phyloP scores from a whole-genome alignment of 2,888 invertebrate species.

The Napeogenes sylphis region DNA sequence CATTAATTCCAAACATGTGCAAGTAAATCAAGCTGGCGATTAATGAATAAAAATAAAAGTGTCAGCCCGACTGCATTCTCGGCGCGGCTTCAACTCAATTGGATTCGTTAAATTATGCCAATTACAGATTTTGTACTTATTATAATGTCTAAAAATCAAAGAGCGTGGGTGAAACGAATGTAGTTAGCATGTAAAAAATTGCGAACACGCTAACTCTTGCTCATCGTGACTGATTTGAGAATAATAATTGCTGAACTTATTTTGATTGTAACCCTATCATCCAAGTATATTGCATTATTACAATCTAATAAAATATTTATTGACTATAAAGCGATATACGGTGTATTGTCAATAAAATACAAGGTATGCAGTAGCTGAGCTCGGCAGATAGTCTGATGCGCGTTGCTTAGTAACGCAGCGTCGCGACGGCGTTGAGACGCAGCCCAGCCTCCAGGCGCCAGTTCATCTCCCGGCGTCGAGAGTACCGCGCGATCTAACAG shows the following conservation, averaged over 20 bases:
- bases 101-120: conserved; percentile 25
- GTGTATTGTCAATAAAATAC: not conserved
- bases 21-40: conserved; percentile 18
- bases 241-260: no score
- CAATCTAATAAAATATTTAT: no score
- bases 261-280: no score
- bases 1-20: conserved; percentile 10
- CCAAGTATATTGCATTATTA: no score
- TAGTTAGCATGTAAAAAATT: conserved; percentile 12
- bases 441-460: conserved; percentile 58
- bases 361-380: not conserved
- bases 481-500: conserved; percentile 25
- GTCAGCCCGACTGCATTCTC: not conserved
- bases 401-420: conserved; percentile 71
- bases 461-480: conserved; percentile 54
- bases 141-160: conserved; percentile 16
- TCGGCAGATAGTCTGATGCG: conserved; percentile 24
- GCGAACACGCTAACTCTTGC: not conserved
- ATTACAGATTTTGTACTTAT: conserved; percentile 25
- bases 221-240: conserved; percentile 6
- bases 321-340: not conserved
- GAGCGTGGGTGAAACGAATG: conserved; percentile 9
- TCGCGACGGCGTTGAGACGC: conserved; percentile 58
- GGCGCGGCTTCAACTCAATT: conserved; percentile 18
- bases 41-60: conserved; percentile 24